Percentiles rank a stretch among this genome's conserved stretches.
Conservation (phyloP, 2,113 vertebrate genomes). For the Pomatostomus ruficeps region DNA sequence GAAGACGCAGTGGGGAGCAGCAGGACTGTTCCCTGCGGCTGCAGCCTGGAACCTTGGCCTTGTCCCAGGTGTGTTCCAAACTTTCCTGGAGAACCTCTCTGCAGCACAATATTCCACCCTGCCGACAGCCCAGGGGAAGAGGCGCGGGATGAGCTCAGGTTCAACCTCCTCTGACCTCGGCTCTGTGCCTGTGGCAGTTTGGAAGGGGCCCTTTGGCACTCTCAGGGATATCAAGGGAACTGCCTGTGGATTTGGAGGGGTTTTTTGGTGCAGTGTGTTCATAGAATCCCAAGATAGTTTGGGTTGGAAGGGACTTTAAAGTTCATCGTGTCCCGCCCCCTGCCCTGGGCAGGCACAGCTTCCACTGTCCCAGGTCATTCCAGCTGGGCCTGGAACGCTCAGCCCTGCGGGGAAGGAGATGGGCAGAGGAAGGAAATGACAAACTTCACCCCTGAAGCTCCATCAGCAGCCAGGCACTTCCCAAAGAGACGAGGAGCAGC, state of each 20-base stretch:
- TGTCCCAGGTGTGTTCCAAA: fast-evolving
- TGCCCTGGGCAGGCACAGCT: not conserved
- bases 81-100: not conserved
- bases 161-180: not conserved
- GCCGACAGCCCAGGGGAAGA: fast-evolving
- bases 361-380: fast-evolving
- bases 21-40: fast-evolving
- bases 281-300: fast-evolving
- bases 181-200: not conserved
- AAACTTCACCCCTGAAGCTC: fast-evolving
- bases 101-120: fast-evolving
- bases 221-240: fast-evolving
- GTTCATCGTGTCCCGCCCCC: not conserved
- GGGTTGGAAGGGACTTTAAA: not conserved
- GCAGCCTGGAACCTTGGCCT: fast-evolving
- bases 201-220: not conserved
- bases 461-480: not conserved
- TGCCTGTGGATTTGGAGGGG: no score
- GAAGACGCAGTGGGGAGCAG: fast-evolving
- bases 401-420: fast-evolving
- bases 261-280: not conserved
- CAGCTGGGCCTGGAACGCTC: fast-evolving
- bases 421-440: not conserved
- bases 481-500: not conserved
- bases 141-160: fast-evolving